Conservation (phyloP, 2,797 vertebrate genomes). For the Chelon labrosus region DNA sequence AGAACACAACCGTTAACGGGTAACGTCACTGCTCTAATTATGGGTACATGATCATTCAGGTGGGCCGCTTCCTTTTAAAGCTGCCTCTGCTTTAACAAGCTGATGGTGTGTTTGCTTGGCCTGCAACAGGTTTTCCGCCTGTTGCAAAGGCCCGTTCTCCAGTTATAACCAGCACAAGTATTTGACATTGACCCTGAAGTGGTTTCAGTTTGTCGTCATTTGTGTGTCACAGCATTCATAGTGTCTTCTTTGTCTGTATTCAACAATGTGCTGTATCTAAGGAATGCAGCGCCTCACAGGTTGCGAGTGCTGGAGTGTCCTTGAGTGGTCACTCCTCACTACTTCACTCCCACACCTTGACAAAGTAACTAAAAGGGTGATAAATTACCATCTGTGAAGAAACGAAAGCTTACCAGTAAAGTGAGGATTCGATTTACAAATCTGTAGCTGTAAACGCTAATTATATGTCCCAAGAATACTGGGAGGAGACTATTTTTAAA, state of each 20-base stretch:
- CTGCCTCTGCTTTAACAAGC: background rate
- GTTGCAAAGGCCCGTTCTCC: no score
- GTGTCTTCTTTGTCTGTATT: background rate
- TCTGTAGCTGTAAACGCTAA: background rate
- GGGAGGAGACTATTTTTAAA: background rate
- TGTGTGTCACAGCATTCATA: background rate
- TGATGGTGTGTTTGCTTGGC: no score
- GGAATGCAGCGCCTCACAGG: background rate
- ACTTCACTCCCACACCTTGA: background rate
- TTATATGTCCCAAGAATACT: background rate
- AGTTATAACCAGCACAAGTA: no score
- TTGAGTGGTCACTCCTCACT: background rate
- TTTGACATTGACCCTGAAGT: no score
- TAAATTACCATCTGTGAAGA: constrained; percentile 2
- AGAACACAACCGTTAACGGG: background rate
- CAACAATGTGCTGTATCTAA: background rate
- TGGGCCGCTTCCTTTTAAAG: background rate
- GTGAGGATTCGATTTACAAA: background rate
- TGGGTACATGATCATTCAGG: background rate
- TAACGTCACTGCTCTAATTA: background rate
- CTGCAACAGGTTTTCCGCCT: background rate
- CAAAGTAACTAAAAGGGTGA: constrained; percentile 2
- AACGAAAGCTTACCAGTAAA: background rate
- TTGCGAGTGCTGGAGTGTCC: background rate
- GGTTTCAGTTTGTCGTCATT: background rate